phyloP scores from a whole-genome alignment of 2,888 invertebrate genomes.

The Drosophila parthenogenetica region DNA sequence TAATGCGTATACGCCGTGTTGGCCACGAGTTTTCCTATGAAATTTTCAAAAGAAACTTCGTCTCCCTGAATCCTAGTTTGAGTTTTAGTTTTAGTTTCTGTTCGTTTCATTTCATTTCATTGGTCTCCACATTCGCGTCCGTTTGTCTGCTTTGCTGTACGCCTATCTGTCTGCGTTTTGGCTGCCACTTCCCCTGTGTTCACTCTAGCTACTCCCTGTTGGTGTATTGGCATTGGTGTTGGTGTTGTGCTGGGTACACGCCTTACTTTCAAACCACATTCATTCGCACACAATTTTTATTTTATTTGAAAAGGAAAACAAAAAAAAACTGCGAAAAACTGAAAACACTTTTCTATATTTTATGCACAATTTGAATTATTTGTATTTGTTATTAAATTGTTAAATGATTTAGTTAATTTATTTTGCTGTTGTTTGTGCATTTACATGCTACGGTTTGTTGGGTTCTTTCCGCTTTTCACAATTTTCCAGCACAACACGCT shows the following conservation, averaged over 20 bases:
- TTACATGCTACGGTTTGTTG: conserved; percentile 29
- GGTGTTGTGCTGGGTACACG: conserved; percentile 59
- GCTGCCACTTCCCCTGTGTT: conserved; percentile 13
- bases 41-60: conserved; percentile 40
- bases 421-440: conserved; percentile 25
- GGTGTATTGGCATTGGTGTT: conserved; percentile 5
- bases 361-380: conserved; percentile 1
- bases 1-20: conserved; percentile 66
- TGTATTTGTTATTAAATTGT: conserved; percentile 31
- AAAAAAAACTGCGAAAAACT: neutral
- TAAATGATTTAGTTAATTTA: conserved; percentile 18
- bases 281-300: conserved; percentile 22
- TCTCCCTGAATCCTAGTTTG: neutral
- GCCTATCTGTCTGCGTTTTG: conserved; percentile 69
- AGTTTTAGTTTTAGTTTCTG: conserved; percentile 13
- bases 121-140: conserved; percentile 45
- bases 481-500: conserved; percentile 74
- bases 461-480: conserved; percentile 54
- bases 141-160: conserved; percentile 52
- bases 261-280: conserved; percentile 62
- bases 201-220: conserved; percentile 14
- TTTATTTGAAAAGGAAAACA: neutral
- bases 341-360: conserved; percentile 9
- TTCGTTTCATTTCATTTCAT: conserved; percentile 22
- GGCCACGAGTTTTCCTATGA: conserved; percentile 45